Evolutionary conservation across 2,888 invertebrate genomes (phyloP), one percentile per base, ranked within the genome.

Genomic region (Diarsia dahlii): DNA sequence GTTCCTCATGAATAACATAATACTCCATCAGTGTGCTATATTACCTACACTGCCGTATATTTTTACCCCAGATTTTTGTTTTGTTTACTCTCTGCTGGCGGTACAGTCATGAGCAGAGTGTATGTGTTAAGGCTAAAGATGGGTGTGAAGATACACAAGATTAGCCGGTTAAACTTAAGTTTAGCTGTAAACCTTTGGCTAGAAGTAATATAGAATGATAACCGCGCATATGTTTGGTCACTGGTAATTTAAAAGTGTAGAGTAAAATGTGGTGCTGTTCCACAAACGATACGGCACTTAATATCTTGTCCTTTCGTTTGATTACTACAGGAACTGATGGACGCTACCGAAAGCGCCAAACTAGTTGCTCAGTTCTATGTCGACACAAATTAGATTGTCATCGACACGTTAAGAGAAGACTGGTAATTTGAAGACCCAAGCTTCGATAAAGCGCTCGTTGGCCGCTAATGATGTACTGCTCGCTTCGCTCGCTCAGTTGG

Each of bases 1-100:
- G 74, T 54, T n/a, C 68, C 80, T 81, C 89, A 89, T 89, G 89
- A 88, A 89, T 89, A 89, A 84, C 82, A 81, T 88, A 89, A 88
- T 82, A 88, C 74, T 50, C 64, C 72, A 85, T 84, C 85, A 84
- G 39, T 69, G 77, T 58, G 67, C 67, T 78, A 76, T 78, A 81
- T 85, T 88, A 88, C 80, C 78, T 82, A 74, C 69, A 71, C 20
- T 45, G 62, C 64, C 56, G 48, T 81, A 73, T 82, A 78, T 79
- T 76, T 54, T 76, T 28, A 72, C 67, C 50, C 70, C 62, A 66
- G 54, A 72, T 79, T 74, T 63, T 63, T 67, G 77, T 82, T 78
- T 81, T 83, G 75, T 83, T 78, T 80, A 28, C 54, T 60, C 68
- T 15, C 63, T 46, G 18, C 58, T 74, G 70, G 72, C 28, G n/a